Base-by-base conservation (phyloP, 2,888 invertebrate genomes). In the Campoplex capitator region DNA sequence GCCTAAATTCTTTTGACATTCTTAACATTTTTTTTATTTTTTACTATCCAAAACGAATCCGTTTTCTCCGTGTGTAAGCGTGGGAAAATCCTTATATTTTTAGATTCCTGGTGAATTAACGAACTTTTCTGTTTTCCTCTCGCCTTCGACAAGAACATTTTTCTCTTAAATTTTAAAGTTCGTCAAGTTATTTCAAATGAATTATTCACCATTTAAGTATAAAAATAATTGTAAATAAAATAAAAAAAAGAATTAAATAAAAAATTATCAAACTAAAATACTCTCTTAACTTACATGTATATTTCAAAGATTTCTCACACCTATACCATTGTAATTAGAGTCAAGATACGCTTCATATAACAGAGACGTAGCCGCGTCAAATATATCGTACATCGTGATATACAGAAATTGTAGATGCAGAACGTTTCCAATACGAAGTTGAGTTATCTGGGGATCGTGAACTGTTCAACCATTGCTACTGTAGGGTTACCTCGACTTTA, bases 391-490 rank as follows among this genome's bases (percentile, higher is more conserved):
- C 16, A 51, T 13, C 67, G 45, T 51, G 35, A 70, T 71, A 28
- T 58, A 48, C 58, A 28, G 54, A 74, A 84, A 54, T 62, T 16
- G 23, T 51, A 18, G 65, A 62, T 70, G 42, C 51, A 38, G 67
- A 78, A 74, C 73, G 48, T 84, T 78, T 79, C 84, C 77, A 83
- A 83, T 83, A 77, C 51, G 68, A 78, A 45, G 38, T 28, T 62
- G 65, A 65, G 62, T 65, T 78, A 83, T 77, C 70, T 65, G 35
- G 77, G 83, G 77, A 38, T 76, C 83, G 62, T 73, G 71, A 83
- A 83, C 67, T 65, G 78, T 78, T 79, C 78, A 84, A 58, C 74
- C 84, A 65, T 79, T 74, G 35, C 68, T 68, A 42, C 73, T 42
- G 70, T 13, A 56, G 32, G 62, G 68, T 79, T 58, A 56, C 56